These are phyloP conservation scores for Neomorphus geoffroyi DNA, from an alignment of 2,797 vertebrate genomes.

Conservation along the genomic window DNA sequence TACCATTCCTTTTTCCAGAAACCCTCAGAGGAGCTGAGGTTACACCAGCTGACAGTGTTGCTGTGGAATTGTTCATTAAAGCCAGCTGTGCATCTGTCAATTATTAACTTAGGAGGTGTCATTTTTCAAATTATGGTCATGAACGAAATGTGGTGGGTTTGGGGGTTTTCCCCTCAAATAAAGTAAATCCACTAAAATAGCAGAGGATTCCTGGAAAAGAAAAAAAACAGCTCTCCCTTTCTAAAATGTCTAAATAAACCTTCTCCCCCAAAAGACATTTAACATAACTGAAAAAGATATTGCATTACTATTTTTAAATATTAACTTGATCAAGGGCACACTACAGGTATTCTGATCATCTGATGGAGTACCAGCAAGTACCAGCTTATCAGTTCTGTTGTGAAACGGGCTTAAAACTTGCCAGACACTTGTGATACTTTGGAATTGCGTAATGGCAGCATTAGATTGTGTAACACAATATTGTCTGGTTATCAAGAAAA, in stretches of 20 bases:
- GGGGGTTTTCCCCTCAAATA: not conserved
- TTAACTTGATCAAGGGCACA: constrained; percentile 48
- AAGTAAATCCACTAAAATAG: not conserved
- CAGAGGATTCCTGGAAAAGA: not conserved
- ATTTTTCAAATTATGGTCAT: constrained; percentile 25
- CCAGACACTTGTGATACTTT: not conserved
- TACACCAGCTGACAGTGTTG: not conserved
- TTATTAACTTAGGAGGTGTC: constrained; percentile 53
- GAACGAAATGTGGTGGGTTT: not conserved
- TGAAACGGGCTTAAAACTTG: constrained; percentile 13
- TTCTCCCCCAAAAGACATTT: not conserved
- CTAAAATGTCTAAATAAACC: not conserved
- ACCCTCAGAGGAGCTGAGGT: not conserved
- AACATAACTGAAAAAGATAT: not conserved
- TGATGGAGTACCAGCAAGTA: constrained; percentile 23
- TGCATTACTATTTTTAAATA: constrained; percentile 29
- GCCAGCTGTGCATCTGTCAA: not conserved
- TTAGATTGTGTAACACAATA: not conserved
- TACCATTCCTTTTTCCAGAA: constrained; percentile 27
- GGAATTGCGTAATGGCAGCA: not conserved
- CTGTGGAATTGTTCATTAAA: constrained; percentile 12
- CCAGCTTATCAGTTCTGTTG: not conserved
- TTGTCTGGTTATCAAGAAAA: not conserved
- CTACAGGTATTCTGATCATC: constrained; percentile 25
- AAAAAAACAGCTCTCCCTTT: not conserved